Evolutionary conservation across 2,888 invertebrate species (phyloP).

Genomic region (Anorthoa munda): DNA sequence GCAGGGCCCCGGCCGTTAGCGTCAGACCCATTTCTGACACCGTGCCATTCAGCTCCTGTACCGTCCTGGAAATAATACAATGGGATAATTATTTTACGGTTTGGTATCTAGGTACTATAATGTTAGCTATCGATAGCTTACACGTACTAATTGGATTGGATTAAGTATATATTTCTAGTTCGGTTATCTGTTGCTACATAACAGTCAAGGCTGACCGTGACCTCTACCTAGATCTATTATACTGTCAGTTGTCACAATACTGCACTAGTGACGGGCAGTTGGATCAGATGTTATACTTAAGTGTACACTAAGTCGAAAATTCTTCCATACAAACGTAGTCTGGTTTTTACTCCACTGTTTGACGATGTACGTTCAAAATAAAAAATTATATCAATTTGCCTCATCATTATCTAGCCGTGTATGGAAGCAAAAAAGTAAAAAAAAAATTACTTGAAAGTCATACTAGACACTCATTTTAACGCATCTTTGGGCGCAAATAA

Average conservation of each 20-base stretch:
- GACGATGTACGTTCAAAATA: too few species aligned
- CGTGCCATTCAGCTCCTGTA: conserved; percentile 90
- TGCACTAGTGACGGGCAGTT: neutral
- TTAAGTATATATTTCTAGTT: conserved; percentile 5
- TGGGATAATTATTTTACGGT: neutral
- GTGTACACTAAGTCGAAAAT: too few species aligned
- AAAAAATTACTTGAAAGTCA: too few species aligned
- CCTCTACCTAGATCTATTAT: conserved; percentile 3
- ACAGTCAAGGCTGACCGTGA: neutral
- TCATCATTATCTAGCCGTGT: too few species aligned
- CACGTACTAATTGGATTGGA: conserved; percentile 8
- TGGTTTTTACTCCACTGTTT: too few species aligned
- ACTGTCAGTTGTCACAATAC: neutral
- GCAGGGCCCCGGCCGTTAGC: conserved; percentile 92
- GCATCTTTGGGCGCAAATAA: too few species aligned
- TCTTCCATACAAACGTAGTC: too few species aligned
- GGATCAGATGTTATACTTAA: too few species aligned
- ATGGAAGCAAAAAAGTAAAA: too few species aligned
- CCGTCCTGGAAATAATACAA: conserved; percentile 87
- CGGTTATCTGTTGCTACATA: neutral
- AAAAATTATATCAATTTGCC: too few species aligned
- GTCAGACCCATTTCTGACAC: conserved; percentile 92
- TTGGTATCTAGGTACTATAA: neutral
- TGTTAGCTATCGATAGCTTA: neutral
- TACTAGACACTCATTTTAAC: too few species aligned